Evolutionary conservation across 2,113 vertebrate species (phyloP).

Genomic region (human (Homo sapiens)): GRCh38 chr16:5863501-5864000

Average conservation of each 20-base stretch:
- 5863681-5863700: background rate
- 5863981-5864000: too few relatives aligned
- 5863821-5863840: background rate
- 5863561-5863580: rapidly evolving
- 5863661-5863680: background rate
- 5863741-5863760: background rate
- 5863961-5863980: too few relatives aligned
- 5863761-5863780: background rate
- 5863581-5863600: background rate
- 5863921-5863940: too few relatives aligned
- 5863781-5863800: rapidly evolving
- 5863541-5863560: background rate
- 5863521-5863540: rapidly evolving
- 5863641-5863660: background rate
- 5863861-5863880: background rate
- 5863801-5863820: too few relatives aligned
- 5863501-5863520: background rate
- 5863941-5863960: too few relatives aligned
- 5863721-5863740: background rate
- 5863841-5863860: background rate
- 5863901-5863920: too few relatives aligned
- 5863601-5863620: background rate
- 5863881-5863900: too few relatives aligned
- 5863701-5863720: background rate
- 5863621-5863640: background rate